Conservation (phyloP, 2,888 invertebrate genomes). For the Caenorhabditis imperialis region DNA sequence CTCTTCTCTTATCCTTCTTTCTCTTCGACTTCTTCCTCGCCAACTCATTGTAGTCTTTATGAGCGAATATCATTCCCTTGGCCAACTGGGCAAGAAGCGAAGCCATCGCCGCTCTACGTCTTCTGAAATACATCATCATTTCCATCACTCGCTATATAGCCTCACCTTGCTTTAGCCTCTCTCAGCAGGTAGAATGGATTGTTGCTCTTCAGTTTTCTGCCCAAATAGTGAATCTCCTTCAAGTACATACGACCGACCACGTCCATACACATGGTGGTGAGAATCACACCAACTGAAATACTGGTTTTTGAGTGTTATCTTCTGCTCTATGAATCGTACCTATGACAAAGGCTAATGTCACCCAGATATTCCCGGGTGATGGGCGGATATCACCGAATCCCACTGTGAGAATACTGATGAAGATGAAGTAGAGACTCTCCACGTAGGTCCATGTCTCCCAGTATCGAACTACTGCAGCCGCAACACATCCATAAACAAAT, state of each 20-base stretch:
- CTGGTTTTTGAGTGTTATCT: slow-evolving; percentile 10
- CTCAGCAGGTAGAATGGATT: slow-evolving; percentile 77
- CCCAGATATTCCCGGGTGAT: slow-evolving; percentile 67
- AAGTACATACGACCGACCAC: slow-evolving; percentile 77
- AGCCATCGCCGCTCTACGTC: slow-evolving; percentile 76
- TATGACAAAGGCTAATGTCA: slow-evolving; percentile 59
- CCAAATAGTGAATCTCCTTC: slow-evolving; percentile 77
- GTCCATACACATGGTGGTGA: slow-evolving; percentile 78
- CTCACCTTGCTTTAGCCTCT: slow-evolving; percentile 76
- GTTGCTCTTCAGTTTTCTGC: slow-evolving; percentile 75
- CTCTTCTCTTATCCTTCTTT: slow-evolving; percentile 68
- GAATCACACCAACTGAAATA: slow-evolving; percentile 72
- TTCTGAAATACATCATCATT: slow-evolving; percentile 50
- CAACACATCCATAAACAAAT: slow-evolving; percentile 74
- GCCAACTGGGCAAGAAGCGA: slow-evolving; percentile 76
- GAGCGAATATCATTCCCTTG: slow-evolving; percentile 77
- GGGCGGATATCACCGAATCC: slow-evolving; percentile 77
- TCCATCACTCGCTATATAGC: too few species aligned
- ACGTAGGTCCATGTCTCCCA: slow-evolving; percentile 74
- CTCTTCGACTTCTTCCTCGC: slow-evolving; percentile 71
- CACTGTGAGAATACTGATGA: slow-evolving; percentile 77
- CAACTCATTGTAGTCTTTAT: slow-evolving; percentile 74
- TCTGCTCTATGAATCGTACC: slow-evolving; percentile 25
- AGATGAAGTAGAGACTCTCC: slow-evolving; percentile 75
- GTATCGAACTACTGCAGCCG: slow-evolving; percentile 66